Evolutionary conservation across 1,140 invertebrate genomes (phyloP).

Genomic region (Papilio glaucus): DNA sequence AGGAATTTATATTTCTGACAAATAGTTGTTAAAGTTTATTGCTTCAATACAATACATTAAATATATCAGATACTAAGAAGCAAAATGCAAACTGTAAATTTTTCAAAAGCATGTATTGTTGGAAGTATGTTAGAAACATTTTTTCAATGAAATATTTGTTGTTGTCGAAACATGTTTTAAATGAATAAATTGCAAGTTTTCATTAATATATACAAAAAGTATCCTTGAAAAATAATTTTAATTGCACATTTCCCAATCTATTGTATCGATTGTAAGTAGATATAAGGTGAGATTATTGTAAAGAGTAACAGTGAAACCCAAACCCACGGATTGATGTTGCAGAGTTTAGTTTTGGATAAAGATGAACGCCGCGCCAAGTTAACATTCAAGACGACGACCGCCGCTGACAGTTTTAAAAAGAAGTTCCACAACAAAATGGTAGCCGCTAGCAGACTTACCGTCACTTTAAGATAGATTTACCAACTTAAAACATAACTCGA

Average conservation of each 20-base stretch:
- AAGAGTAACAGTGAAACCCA: constrained; percentile 42
- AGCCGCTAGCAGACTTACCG: constrained; percentile 68
- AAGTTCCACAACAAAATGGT: constrained; percentile 81
- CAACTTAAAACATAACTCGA: neutral
- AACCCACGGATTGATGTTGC: constrained; percentile 64
- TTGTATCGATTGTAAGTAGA: neutral
- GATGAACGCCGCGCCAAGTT: constrained; percentile 70
- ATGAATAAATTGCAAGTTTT: too few species aligned
- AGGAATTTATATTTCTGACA: too few species aligned
- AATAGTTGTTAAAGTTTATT: too few species aligned
- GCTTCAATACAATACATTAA: too few species aligned
- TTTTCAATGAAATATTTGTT: too few species aligned
- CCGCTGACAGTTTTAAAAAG: constrained; percentile 68
- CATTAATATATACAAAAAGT: too few species aligned
- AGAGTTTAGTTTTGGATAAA: constrained; percentile 75
- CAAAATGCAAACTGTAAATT: too few species aligned
- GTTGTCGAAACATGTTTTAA: too few species aligned
- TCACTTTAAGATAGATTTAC: constrained; percentile 50
- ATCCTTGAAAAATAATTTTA: too few species aligned
- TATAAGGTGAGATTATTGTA: neutral
- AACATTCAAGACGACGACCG: constrained; percentile 63
- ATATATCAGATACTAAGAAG: too few species aligned
- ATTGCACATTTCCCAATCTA: neutral
- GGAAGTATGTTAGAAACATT: too few species aligned
- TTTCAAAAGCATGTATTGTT: too few species aligned